Evolutionary conservation across 2,797 vertebrate genomes (phyloP).

Genomic region (Delichon dasypus): DNA sequence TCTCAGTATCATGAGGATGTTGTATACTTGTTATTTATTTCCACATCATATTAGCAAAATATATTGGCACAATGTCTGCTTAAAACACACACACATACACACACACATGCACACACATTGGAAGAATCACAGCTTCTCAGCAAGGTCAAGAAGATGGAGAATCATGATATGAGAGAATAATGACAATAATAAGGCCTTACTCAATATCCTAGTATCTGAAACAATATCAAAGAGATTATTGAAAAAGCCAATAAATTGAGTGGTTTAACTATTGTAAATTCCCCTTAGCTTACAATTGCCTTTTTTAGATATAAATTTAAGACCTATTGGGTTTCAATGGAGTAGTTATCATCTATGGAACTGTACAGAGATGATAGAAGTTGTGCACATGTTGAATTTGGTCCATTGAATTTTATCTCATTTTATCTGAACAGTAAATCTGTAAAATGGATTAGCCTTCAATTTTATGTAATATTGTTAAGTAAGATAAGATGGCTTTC

Average conservation of each 20-base stretch:
- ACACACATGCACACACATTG: background rate
- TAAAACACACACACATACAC: background rate
- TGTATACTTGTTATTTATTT: background rate
- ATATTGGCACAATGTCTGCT: background rate
- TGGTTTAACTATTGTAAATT: background rate
- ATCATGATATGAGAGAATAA: background rate
- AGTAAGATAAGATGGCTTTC: background rate
- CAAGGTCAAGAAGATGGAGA: background rate
- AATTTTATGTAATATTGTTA: constrained; percentile 53
- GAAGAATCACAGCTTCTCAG: background rate
- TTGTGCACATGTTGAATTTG: background rate
- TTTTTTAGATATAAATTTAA: constrained; percentile 5
- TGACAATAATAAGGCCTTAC: background rate
- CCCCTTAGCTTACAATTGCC: background rate
- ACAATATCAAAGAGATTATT: constrained; percentile 11
- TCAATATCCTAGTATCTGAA: constrained; percentile 2
- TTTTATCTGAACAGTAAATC: constrained; percentile 25
- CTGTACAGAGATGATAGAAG: background rate
- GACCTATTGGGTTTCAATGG: background rate
- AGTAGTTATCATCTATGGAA: background rate
- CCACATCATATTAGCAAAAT: background rate
- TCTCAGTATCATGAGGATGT: background rate
- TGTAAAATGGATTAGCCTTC: constrained; percentile 32
- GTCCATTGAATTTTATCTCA: constrained; percentile 13
- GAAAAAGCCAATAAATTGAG: background rate